A percentile compares a stretch with the other conserved stretches of the same genome.
Conservation (phyloP, 2,888 invertebrate species). For the Drosophila pegasa region DNA sequence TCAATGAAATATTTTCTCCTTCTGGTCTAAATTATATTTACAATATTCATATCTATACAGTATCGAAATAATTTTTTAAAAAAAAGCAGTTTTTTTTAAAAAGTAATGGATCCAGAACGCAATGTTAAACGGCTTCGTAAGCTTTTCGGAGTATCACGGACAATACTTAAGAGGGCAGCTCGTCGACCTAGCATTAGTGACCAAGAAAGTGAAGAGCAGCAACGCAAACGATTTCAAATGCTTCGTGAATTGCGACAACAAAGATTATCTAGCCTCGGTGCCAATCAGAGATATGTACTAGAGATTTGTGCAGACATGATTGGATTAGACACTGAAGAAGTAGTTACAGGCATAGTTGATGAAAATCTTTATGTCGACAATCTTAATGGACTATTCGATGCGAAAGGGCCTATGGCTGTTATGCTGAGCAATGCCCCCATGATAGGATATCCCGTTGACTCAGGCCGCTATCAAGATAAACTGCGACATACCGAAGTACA, state of each 20-base stretch:
- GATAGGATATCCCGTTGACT: conserved; percentile 87
- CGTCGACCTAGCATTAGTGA: conserved; percentile 75
- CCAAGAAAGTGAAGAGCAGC: conserved; percentile 74
- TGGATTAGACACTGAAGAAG: conserved; percentile 88
- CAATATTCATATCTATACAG: neutral
- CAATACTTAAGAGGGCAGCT: conserved; percentile 75
- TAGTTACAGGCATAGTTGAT: conserved; percentile 90
- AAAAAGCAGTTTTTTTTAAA: neutral
- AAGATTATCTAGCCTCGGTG: conserved; percentile 72
- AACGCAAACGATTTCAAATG: conserved; percentile 65
- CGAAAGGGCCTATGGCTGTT: conserved; percentile 87
- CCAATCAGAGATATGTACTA: conserved; percentile 88
- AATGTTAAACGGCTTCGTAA: conserved; percentile 72
- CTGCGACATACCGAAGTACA: conserved; percentile 84
- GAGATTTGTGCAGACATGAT: conserved; percentile 89
- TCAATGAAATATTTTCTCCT: neutral
- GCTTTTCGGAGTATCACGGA: conserved; percentile 79
- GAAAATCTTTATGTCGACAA: conserved; percentile 87
- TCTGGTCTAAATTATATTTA: neutral
- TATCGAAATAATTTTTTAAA: neutral
- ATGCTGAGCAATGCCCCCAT: conserved; percentile 89
- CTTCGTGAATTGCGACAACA: conserved; percentile 76
- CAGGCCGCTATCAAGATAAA: conserved; percentile 78
- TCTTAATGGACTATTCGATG: conserved; percentile 87
- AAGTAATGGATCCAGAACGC: conserved; percentile 72